A percentile compares a stretch with the other conserved stretches of the same genome.
Evolutionary conservation across 2,888 invertebrate genomes (phyloP).

Genomic region (Hipparchia sbordonii): DNA sequence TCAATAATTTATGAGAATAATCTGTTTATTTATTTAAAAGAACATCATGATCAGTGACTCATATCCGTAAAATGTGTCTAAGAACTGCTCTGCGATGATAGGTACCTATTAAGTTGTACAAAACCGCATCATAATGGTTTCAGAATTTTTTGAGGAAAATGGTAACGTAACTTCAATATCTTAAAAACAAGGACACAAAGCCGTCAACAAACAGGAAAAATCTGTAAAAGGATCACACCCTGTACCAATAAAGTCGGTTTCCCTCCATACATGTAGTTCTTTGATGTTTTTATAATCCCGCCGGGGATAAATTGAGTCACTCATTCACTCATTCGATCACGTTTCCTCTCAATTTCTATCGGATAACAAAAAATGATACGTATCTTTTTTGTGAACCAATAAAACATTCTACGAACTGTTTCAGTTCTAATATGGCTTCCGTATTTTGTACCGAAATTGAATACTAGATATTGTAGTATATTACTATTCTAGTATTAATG

Average conservation of each 20-base stretch:
- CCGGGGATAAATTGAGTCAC: constrained; percentile 43
- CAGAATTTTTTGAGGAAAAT: neutral
- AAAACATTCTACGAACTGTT: too few relatives aligned
- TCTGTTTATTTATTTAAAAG: too few relatives aligned
- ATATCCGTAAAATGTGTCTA: too few relatives aligned
- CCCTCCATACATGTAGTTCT: constrained; percentile 60
- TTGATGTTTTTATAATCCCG: constrained; percentile 68
- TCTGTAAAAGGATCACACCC: constrained; percentile 47
- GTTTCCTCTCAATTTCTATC: constrained; percentile 16
- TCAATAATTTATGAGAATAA: too few relatives aligned
- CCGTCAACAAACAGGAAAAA: neutral
- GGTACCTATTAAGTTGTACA: too few relatives aligned
- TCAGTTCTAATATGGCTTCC: too few relatives aligned
- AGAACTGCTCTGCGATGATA: too few relatives aligned
- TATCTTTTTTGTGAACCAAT: neutral
- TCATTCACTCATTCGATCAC: constrained; percentile 23
- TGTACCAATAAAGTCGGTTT: constrained; percentile 63
- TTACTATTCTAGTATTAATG: neutral
- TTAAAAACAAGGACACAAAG: neutral
- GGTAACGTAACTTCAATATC: neutral
- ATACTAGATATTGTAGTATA: too few relatives aligned
- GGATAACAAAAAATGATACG: neutral
- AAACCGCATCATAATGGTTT: too few relatives aligned
- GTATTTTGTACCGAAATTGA: too few relatives aligned
- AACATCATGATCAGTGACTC: too few relatives aligned